phyloP scores from a whole-genome alignment of 2,797 vertebrate genomes.

The Sebastolobus altivelis region DNA sequence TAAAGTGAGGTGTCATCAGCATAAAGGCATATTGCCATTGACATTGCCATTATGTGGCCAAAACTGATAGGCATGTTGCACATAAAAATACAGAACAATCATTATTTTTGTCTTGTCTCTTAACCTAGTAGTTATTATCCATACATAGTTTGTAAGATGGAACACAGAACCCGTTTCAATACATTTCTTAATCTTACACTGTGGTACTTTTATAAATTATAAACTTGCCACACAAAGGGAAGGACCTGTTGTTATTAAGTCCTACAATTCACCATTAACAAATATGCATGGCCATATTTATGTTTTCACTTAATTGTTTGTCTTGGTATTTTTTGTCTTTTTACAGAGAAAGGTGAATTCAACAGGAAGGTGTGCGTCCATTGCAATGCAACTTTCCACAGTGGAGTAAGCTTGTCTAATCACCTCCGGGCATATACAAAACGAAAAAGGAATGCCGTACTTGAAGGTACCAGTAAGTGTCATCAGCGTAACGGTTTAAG shows the following conservation, averaged over 20 bases:
- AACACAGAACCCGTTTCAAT: not conserved
- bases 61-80: not conserved
- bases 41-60: not conserved
- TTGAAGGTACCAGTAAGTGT: conserved; percentile 92
- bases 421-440: conserved; percentile 94
- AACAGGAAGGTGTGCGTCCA: conserved; percentile 90
- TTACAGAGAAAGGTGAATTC: conserved; percentile 84
- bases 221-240: not conserved
- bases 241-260: not conserved
- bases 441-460: conserved; percentile 90
- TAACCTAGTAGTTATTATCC: not conserved
- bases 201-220: not conserved
- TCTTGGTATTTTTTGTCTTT: conserved; percentile 33
- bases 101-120: not conserved
- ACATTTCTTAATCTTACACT: not conserved
- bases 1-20: conserved; percentile 48
- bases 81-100: not conserved
- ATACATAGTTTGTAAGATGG: not conserved
- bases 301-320: not conserved
- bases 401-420: conserved; percentile 96
- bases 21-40: conserved; percentile 18
- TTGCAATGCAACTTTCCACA: conserved; percentile 95
- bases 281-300: not conserved
- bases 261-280: not conserved
- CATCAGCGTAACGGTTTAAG: not conserved